Percentiles rank a stretch among this genome's conserved stretches.
phyloP scores from a whole-genome alignment of 2,888 invertebrate genomes.

The Unio delphinus region DNA sequence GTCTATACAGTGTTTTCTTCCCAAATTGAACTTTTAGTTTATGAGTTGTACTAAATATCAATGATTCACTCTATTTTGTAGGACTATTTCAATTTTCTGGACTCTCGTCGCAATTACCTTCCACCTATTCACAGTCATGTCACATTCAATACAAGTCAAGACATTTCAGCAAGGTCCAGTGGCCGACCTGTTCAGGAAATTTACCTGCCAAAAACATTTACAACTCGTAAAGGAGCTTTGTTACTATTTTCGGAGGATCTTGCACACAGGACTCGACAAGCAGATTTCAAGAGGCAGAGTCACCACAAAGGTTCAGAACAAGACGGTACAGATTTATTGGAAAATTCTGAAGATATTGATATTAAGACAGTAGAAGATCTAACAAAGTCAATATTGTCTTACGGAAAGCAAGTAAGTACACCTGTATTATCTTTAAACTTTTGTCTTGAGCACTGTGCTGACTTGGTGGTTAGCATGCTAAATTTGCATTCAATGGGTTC shows the following conservation, averaged over 20 bases:
- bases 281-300: constrained; percentile 5
- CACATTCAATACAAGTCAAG: no score
- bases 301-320: constrained; percentile 17
- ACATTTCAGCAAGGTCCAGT: no score
- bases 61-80: constrained; percentile 22
- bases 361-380: constrained; percentile 68
- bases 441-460: no score
- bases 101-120: constrained; percentile 45
- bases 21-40: background rate
- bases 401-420: constrained; percentile 46
- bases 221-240: constrained; percentile 68
- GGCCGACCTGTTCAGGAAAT: constrained; percentile 30
- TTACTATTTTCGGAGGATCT: constrained; percentile 70
- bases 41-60: background rate
- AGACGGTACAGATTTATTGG: constrained; percentile 60
- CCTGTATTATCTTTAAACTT: no score
- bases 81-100: constrained; percentile 65
- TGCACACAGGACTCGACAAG: constrained; percentile 46
- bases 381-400: constrained; percentile 64
- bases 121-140: constrained; percentile 43
- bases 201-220: constrained; percentile 68
- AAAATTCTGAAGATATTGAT: constrained; percentile 28
- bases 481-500: no score
- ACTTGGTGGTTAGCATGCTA: no score
- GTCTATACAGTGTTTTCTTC: no score